A percentile compares a stretch with the other conserved stretches of the same genome.
Conservation (phyloP, 2,797 vertebrate species). For the Manis crassicaudata region DNA sequence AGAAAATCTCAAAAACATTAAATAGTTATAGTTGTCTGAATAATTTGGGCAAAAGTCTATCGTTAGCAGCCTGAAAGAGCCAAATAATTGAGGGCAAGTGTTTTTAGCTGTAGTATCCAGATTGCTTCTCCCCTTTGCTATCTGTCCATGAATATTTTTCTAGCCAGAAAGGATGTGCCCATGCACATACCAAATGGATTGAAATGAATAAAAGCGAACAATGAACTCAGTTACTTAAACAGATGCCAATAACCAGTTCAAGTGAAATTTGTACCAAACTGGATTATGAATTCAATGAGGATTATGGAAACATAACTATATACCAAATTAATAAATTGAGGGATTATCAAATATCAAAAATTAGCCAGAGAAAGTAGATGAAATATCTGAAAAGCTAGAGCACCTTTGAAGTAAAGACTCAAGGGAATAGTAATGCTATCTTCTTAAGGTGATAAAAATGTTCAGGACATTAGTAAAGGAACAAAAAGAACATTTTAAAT, state of each 20-base stretch:
- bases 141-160: neutral
- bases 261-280: constrained; percentile 24
- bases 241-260: neutral
- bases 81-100: neutral
- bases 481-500: constrained; percentile 10
- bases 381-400: neutral
- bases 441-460: neutral
- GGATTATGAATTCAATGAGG: neutral
- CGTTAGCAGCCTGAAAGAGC: neutral
- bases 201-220: neutral
- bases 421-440: neutral
- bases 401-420: constrained; percentile 40
- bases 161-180: neutral
- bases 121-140: constrained; percentile 3
- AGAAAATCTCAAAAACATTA: constrained; percentile 1
- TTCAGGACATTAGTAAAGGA: neutral
- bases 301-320: neutral
- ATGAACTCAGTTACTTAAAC: constrained; percentile 4
- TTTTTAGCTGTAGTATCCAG: neutral
- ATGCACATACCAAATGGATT: neutral
- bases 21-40: neutral
- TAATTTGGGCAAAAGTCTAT: neutral
- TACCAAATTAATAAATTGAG: neutral
- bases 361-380: neutral
- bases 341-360: constrained; percentile 6